These are phyloP conservation scores for Merluccius polli DNA, from an alignment of 2,797 vertebrate genomes.

Conservation along the genomic window DNA sequence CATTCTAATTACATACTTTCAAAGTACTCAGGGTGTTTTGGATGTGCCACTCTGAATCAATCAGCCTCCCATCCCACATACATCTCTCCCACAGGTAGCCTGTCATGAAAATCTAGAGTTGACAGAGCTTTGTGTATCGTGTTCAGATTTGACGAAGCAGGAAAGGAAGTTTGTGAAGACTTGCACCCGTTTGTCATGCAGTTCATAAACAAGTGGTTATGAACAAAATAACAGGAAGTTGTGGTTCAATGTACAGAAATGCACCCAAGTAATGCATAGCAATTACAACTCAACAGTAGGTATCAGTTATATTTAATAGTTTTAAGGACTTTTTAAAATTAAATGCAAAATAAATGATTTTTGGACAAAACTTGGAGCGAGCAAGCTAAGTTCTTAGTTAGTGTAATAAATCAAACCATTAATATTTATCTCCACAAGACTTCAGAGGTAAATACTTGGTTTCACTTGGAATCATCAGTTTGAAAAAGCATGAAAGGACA, in stretches of 20 bases:
- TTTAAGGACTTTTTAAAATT: no score
- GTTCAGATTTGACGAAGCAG: no score
- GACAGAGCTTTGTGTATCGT: conserved; percentile 10
- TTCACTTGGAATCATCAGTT: conserved; percentile 21
- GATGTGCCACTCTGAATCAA: conserved; percentile 18
- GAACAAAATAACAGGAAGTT: conserved; percentile 3
- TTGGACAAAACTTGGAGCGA: no score
- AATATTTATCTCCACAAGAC: neutral
- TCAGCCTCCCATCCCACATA: conserved; percentile 22
- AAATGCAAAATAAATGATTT: no score
- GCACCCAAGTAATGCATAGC: no score
- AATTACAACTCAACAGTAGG: no score
- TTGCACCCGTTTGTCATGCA: conserved; percentile 23
- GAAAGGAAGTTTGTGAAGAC: no score
- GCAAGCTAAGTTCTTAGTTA: no score
- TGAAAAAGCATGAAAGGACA: conserved; percentile 19
- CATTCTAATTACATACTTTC: neutral
- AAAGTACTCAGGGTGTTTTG: neutral
- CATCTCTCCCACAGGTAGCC: conserved; percentile 14
- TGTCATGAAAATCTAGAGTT: conserved; percentile 18
- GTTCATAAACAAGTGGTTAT: conserved; percentile 9
- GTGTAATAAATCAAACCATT: no score
- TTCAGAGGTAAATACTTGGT: no score
- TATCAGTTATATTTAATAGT: no score
- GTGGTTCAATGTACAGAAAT: neutral